These are phyloP conservation scores for Heterodera carotae DNA, from an alignment of 1,140 invertebrate species.

Conservation along the genomic window DNA sequence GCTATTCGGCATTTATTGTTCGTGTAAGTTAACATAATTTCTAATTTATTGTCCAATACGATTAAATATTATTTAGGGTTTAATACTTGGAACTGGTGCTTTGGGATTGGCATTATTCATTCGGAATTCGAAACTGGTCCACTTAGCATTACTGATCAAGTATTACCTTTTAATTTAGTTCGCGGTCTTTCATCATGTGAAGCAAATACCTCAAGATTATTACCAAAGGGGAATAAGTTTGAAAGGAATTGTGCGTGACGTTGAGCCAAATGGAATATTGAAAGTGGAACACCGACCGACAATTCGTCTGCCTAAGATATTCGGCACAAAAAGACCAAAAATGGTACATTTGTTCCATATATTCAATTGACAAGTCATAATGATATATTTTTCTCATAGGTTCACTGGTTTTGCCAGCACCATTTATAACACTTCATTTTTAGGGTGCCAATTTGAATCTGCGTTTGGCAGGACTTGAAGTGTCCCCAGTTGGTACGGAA, in stretches of 20 bases:
- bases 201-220: slow-evolving; percentile 61
- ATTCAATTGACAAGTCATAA: no score
- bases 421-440: no score
- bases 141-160: neutral
- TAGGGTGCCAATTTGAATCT: slow-evolving; percentile 55
- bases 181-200: slow-evolving; percentile 58
- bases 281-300: slow-evolving; percentile 58
- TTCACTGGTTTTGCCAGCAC: no score
- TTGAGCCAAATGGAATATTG: slow-evolving; percentile 50
- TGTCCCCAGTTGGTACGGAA: slow-evolving; percentile 55
- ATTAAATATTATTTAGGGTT: slow-evolving; percentile 44
- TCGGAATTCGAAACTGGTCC: slow-evolving; percentile 55
- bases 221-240: slow-evolving; percentile 58
- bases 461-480: slow-evolving; percentile 59
- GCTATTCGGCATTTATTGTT: slow-evolving; percentile 24
- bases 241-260: slow-evolving; percentile 54
- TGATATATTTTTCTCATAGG: no score
- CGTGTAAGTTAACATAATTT: slow-evolving; percentile 6
- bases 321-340: slow-evolving; percentile 25
- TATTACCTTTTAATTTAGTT: slow-evolving; percentile 44
- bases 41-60: neutral
- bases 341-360: slow-evolving; percentile 35
- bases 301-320: slow-evolving; percentile 49
- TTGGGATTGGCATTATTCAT: slow-evolving; percentile 49
- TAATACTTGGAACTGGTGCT: slow-evolving; percentile 56